These are phyloP conservation scores for Conus betulinus DNA, from an alignment of 1,140 invertebrate species.

Conservation along the genomic window DNA sequence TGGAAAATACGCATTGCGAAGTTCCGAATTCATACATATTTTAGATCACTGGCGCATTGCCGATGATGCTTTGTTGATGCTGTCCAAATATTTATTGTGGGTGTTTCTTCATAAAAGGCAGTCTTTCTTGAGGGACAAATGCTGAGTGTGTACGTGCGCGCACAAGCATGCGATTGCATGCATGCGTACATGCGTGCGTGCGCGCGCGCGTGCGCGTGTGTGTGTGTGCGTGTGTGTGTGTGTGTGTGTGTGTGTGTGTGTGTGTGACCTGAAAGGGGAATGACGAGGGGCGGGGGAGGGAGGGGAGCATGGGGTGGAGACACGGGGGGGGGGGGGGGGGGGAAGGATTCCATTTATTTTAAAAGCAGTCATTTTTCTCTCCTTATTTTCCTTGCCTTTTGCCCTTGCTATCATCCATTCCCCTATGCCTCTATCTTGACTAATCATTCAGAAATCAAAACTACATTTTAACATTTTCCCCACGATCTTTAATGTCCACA, in stretches of 20 bases:
- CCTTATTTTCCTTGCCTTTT: neutral
- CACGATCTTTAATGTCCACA: conserved; percentile 46
- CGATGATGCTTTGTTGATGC: too few relatives aligned
- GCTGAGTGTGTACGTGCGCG: too few relatives aligned
- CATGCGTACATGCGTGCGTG: neutral
- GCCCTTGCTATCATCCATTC: too few relatives aligned
- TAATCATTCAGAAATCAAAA: neutral
- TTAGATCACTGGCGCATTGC: too few relatives aligned
- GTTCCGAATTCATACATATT: too few relatives aligned
- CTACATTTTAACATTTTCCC: neutral
- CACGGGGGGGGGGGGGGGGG: too few relatives aligned
- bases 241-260: conserved; percentile 20
- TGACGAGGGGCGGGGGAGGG: too few relatives aligned
- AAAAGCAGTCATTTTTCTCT: neutral
- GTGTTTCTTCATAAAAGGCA: too few relatives aligned
- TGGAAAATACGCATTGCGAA: too few relatives aligned
- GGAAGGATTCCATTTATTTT: neutral
- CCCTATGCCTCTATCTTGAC: neutral
- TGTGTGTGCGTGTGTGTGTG: neutral
- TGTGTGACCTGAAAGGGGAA: neutral
- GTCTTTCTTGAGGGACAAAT: too few relatives aligned
- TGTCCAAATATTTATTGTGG: too few relatives aligned
- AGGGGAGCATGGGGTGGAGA: too few relatives aligned
- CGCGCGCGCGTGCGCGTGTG: neutral
- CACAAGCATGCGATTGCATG: neutral